Evolutionary conservation across 2,888 invertebrate species (phyloP).

Genomic region (Philereme vetulata): DNA sequence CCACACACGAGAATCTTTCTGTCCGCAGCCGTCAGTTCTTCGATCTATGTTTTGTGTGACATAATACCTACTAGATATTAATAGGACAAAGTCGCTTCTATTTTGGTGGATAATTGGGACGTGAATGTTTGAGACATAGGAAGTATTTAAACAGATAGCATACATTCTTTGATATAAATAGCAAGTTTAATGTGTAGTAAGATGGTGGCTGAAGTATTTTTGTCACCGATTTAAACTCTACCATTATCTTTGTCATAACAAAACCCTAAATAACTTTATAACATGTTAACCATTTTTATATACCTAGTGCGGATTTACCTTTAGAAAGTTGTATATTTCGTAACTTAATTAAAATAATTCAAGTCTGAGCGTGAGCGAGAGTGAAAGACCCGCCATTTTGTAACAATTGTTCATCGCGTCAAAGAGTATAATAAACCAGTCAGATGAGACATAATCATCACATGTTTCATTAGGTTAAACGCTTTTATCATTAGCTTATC

Average conservation of each 20-base stretch:
- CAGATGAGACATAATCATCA: slow-evolving; percentile 5
- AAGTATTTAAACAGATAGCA: slow-evolving; percentile 20
- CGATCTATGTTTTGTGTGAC: no score
- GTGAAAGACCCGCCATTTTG: not conserved
- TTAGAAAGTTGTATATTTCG: not conserved
- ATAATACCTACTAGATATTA: slow-evolving; percentile 3
- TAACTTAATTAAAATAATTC: not conserved
- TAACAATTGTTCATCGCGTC: slow-evolving; percentile 26
- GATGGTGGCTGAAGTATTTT: not conserved
- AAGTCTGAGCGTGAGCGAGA: not conserved
- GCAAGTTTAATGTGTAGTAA: slow-evolving; percentile 15
- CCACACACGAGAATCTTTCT: no score
- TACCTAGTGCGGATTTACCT: not conserved
- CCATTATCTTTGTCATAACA: no score
- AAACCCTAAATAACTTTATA: no score
- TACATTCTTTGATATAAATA: slow-evolving; percentile 22
- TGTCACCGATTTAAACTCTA: no score
- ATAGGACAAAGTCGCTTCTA: slow-evolving; percentile 6
- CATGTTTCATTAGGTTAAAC: not conserved
- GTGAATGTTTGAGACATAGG: slow-evolving; percentile 20
- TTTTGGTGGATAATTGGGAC: slow-evolving; percentile 30
- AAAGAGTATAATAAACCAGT: slow-evolving; percentile 45
- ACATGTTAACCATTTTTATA: no score
- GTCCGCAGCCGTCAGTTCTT: no score
- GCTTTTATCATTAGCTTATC: not conserved